Base-by-base conservation (phyloP, 1,140 invertebrate species). In the Diachasma alloeum region DNA sequence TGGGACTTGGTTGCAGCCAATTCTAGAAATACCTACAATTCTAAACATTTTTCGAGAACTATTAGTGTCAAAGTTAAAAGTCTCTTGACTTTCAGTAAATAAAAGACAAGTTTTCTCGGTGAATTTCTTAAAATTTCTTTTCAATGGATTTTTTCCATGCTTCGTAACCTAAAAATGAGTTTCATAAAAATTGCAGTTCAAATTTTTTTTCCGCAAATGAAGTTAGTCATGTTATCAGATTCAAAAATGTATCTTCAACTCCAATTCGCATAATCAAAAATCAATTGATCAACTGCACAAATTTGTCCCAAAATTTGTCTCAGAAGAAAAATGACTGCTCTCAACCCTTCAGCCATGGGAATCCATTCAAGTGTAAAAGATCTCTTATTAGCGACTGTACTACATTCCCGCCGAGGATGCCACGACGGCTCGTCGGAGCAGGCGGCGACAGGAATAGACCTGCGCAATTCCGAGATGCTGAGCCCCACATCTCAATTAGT, bases 391-490 rank as follows among this genome's bases (percentile, higher is more conserved):
- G 72, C 46, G 13, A 59, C 72, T 8, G 66, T 68, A 36, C n/a
- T 39, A 68, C 66, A 68, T 68, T 68, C 31, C 26, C 72, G 11
- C 36, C 9, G 72, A 31, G 19, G 72, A 73, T 63, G 56, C 26
- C 72, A 63, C 31, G 56, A 15, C 66, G n/a, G n/a, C n/a, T 1
- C 17, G 56, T 42, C 48, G 26, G 66, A 68, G 66, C n/a, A 37
- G 66, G n/a, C 66, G 26, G 36, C 66, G 66, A 68, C 66, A 36
- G 66, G 66, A 68, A 68, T 68, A 68, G 66, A 36, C 36, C 66
- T 19, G 24, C 59, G 15, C 59, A 22, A 63, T 26, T 63, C 10
- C 24, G 13, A 63, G 11, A 24, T 63, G 59, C 22, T 26, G 59
- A 63, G 22, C 9, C 59, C 4, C 59, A 63, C 6, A 31, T 0